Conservation (phyloP, 1,140 invertebrate species). For the Phymorhynchus buccinoides region DNA sequence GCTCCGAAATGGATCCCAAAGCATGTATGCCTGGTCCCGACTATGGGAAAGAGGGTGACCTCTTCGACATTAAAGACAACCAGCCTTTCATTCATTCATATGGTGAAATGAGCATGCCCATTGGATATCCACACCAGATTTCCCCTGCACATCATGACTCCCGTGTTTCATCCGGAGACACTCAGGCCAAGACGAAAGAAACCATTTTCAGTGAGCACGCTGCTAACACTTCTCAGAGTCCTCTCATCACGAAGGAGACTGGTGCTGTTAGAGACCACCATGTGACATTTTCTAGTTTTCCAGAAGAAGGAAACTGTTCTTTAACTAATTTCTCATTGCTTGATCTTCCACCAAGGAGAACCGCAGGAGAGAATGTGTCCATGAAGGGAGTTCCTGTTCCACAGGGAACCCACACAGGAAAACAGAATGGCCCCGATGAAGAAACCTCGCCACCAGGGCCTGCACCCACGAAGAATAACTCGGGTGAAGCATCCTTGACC, state of each 20-base stretch:
- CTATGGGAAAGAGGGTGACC: neutral
- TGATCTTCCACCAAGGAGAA: too few relatives aligned
- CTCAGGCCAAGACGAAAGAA: too few relatives aligned
- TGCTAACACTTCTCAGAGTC: too few relatives aligned
- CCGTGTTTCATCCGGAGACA: too few relatives aligned
- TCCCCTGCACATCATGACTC: neutral
- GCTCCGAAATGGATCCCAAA: neutral
- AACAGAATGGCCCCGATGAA: neutral
- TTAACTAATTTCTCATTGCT: too few relatives aligned
- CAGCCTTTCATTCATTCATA: neutral
- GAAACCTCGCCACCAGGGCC: neutral
- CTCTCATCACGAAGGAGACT: too few relatives aligned
- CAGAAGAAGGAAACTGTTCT: too few relatives aligned
- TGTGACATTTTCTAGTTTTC: too few relatives aligned
- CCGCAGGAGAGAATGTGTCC: too few relatives aligned
- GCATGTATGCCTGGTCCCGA: neutral
- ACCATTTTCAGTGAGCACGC: too few relatives aligned
- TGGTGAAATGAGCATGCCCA: neutral
- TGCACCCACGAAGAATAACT: neutral
- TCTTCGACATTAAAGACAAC: neutral
- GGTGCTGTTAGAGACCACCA: too few relatives aligned
- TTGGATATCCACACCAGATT: neutral
- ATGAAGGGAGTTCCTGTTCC: neutral
- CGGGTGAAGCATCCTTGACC: neutral
- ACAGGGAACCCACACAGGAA: neutral